These are phyloP conservation scores for Lophotis ruficrista DNA, from an alignment of 2,113 vertebrate genomes.

Conservation along the genomic window DNA sequence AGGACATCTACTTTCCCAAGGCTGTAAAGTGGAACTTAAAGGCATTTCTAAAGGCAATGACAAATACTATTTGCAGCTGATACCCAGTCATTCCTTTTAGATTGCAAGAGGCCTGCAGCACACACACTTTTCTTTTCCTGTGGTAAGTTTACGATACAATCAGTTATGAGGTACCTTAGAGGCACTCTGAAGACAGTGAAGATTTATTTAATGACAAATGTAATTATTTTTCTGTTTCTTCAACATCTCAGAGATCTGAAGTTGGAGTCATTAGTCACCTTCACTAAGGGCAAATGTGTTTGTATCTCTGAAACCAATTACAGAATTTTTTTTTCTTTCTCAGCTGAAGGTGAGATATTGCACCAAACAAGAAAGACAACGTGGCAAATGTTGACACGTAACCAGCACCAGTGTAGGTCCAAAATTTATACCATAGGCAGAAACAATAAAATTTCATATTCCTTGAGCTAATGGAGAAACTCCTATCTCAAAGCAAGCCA, in stretches of 20 bases:
- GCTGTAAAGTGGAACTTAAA: neutral
- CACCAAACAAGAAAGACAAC: neutral
- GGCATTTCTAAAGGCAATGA: neutral
- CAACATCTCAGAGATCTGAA: neutral
- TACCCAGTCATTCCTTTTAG: neutral
- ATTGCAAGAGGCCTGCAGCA: neutral
- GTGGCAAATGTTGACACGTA: neutral
- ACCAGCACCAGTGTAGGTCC: neutral
- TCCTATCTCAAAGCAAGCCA: neutral
- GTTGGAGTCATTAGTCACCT: neutral
- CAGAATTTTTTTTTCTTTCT: neutral
- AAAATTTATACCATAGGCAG: neutral
- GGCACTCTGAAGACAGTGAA: neutral
- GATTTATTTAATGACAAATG: neutral
- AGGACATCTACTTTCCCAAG: neutral
- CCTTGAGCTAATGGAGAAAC: neutral
- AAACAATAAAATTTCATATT: neutral
- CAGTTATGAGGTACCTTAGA: neutral
- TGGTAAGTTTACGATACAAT: neutral
- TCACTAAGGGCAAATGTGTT: neutral
- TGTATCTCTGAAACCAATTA: neutral
- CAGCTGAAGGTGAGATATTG: neutral
- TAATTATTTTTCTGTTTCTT: neutral
- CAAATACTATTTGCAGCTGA: neutral
- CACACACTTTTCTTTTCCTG: neutral